Evolutionary conservation across 2,113 vertebrate genomes (phyloP).

Genomic region (Cacatua alba): DNA sequence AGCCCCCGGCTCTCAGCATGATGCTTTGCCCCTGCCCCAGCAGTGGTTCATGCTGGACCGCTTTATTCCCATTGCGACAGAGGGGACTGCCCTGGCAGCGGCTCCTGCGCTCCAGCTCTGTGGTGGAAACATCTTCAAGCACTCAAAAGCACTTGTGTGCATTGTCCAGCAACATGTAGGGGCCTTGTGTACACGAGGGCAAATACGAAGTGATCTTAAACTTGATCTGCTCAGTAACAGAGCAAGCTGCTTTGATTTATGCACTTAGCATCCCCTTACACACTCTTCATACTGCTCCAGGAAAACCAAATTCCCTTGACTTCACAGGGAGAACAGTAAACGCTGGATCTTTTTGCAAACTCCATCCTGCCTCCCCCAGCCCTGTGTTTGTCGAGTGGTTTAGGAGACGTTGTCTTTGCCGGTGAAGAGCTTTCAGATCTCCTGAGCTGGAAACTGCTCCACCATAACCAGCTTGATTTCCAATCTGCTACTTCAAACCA

Average conservation of each 20-base stretch:
- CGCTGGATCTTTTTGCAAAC: not conserved
- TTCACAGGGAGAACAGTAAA: not conserved
- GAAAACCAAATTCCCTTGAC: not conserved
- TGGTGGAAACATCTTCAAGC: constrained; percentile 38
- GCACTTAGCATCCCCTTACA: not conserved
- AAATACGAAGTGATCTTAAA: not conserved
- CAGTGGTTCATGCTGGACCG: not conserved
- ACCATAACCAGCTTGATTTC: not conserved
- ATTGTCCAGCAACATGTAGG: not conserved
- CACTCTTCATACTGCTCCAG: not conserved
- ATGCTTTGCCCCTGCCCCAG: not conserved
- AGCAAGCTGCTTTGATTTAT: not conserved
- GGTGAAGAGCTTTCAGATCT: not conserved
- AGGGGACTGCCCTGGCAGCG: constrained; percentile 9
- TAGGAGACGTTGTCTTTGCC: not conserved
- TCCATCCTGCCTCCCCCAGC: not conserved
- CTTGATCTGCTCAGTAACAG: not conserved
- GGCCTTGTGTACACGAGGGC: not conserved
- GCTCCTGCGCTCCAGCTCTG: not conserved
- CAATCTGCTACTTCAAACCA: not conserved
- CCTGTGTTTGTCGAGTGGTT: not conserved
- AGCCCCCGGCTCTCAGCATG: fast-evolving
- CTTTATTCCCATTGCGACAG: not conserved
- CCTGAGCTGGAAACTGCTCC: not conserved
- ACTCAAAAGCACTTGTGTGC: constrained; percentile 1